Evolutionary conservation across 2,797 vertebrate species (phyloP).

Genomic region (Thaleichthys pacificus): DNA sequence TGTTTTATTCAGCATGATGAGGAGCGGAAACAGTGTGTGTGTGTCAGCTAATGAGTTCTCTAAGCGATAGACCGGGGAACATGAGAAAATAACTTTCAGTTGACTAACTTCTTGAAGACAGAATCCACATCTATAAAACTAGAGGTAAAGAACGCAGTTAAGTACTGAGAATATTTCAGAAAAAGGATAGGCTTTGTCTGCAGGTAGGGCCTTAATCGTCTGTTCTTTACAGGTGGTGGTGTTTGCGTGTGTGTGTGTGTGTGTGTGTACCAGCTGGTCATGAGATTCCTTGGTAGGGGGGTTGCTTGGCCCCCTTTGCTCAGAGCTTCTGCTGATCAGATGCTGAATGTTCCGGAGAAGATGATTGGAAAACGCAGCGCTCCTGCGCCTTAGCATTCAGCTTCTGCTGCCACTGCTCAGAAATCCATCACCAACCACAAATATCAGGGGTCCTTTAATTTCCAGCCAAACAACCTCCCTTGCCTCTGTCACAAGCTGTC

Average conservation of each 20-base stretch:
- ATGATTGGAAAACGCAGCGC: constrained; percentile 41
- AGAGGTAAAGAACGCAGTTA: background rate
- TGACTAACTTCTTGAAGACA: background rate
- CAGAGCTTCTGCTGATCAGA: constrained; percentile 43
- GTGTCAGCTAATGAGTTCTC: background rate
- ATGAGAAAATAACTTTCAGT: too few species aligned
- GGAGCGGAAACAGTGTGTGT: background rate
- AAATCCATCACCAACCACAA: constrained; percentile 56
- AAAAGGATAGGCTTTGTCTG: background rate
- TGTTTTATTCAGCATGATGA: constrained; percentile 4
- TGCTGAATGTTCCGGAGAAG: constrained; percentile 25
- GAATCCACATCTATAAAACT: background rate
- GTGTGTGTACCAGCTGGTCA: constrained; percentile 36
- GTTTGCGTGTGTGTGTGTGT: constrained; percentile 29
- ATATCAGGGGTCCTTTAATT: constrained; percentile 57
- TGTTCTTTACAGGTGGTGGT: constrained; percentile 20
- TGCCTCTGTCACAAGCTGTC: constrained; percentile 34
- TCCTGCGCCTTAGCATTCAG: constrained; percentile 36
- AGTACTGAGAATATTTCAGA: background rate
- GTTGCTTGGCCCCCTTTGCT: constrained; percentile 29
- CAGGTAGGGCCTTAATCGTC: background rate
- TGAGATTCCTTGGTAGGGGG: constrained; percentile 44
- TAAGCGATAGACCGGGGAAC: background rate
- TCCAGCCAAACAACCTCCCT: constrained; percentile 34
- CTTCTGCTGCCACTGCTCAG: constrained; percentile 22